Evolutionary conservation across 1,140 invertebrate species (phyloP).

Genomic region (Bombus consobrinus): DNA sequence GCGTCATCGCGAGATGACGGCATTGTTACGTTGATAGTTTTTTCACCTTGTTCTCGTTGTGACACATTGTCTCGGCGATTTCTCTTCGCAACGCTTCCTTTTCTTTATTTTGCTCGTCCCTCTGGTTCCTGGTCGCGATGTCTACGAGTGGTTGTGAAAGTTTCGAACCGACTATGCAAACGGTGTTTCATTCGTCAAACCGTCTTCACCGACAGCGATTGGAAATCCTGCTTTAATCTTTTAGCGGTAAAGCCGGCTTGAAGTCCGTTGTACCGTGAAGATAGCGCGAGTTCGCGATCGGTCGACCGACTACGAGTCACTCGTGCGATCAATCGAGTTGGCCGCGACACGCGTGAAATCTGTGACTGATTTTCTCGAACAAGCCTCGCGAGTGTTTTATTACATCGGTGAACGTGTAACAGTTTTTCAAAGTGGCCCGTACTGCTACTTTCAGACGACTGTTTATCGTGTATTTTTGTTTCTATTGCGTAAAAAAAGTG

Average conservation of each 20-base stretch:
- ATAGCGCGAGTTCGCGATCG: constrained; percentile 22
- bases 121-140: not conserved
- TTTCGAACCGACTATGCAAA: constrained; percentile 1
- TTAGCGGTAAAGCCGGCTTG: constrained; percentile 25
- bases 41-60: not conserved
- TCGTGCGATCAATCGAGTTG: constrained; percentile 42
- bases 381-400: constrained; percentile 9
- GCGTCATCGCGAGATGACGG: constrained; percentile 67
- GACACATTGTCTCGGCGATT: constrained; percentile 9
- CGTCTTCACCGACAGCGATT: not conserved
- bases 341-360: constrained; percentile 18
- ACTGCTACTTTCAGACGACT: not conserved
- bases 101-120: not conserved
- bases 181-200: not conserved
- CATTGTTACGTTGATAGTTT: constrained; percentile 16
- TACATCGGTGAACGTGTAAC: not conserved
- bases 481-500: not conserved
- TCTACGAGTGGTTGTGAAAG: constrained; percentile 6
- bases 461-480: not conserved
- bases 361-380: constrained; percentile 20
- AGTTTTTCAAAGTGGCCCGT: not conserved
- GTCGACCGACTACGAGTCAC: constrained; percentile 10
- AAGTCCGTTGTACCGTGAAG: constrained; percentile 42
- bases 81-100: not conserved
- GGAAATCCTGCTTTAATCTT: constrained; percentile 34